Conservation (phyloP, 1,140 invertebrate species). For the Pentalonia nigronervosa region DNA sequence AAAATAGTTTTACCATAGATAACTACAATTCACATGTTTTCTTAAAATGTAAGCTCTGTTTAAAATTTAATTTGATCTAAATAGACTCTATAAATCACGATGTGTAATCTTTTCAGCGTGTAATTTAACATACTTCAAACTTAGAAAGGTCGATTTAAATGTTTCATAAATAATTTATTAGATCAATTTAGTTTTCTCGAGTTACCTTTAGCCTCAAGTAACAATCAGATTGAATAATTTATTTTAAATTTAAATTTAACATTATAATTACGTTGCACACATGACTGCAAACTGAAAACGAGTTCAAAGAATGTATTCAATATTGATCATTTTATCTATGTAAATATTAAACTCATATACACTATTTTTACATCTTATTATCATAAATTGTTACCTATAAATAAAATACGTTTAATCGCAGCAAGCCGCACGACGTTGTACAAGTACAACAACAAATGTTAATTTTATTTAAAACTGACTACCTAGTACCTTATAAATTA, state of each 20-base stretch:
- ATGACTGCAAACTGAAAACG: not conserved
- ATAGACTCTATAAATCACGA: not conserved
- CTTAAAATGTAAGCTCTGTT: not conserved
- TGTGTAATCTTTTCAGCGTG: not conserved
- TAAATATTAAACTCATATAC: not conserved
- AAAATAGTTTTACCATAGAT: not conserved
- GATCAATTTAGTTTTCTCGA: not conserved
- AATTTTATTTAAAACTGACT: conserved; percentile 6
- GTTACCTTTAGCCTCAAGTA: not conserved
- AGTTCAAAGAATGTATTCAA: not conserved
- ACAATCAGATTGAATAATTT: not conserved
- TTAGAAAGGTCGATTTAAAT: not conserved
- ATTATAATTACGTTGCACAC: not conserved
- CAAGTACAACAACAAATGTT: not conserved
- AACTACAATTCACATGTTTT: not conserved
- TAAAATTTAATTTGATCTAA: not conserved
- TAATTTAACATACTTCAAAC: conserved; percentile 4
- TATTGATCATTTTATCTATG: not conserved
- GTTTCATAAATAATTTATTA: not conserved
- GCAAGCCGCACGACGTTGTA: not conserved
- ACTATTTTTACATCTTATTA: not conserved
- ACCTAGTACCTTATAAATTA: not conserved
- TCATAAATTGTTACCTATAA: not conserved
- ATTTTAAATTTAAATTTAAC: not conserved
- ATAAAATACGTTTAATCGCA: not conserved